phyloP scores from a whole-genome alignment of 2,888 invertebrate genomes.

The Ditula angustiorana region DNA sequence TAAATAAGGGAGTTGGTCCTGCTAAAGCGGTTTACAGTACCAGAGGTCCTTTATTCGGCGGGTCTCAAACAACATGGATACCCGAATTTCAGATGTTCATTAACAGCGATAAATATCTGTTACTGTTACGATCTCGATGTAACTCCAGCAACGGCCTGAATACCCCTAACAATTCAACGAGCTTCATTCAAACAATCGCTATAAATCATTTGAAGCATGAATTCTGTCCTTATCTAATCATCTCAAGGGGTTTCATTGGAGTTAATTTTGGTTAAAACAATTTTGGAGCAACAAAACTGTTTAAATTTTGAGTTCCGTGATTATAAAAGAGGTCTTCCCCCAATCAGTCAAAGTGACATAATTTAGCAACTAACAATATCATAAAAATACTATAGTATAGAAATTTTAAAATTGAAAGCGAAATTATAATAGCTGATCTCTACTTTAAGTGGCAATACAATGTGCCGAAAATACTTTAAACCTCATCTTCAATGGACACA shows the following conservation, averaged over 20 bases:
- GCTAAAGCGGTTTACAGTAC: no score
- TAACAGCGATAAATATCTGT: slow-evolving; percentile 31
- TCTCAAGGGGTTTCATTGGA: background rate
- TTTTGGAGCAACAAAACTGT: background rate
- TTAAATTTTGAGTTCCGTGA: background rate
- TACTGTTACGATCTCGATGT: slow-evolving; percentile 19
- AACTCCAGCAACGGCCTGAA: slow-evolving; percentile 7
- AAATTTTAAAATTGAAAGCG: no score
- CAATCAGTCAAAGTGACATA: no score
- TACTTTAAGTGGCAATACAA: no score
- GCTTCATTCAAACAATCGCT: slow-evolving; percentile 32
- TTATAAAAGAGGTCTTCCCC: no score
- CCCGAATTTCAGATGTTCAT: slow-evolving; percentile 26
- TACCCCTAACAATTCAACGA: slow-evolving; percentile 28
- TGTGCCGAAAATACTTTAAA: no score
- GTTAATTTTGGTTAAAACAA: slow-evolving; percentile 18
- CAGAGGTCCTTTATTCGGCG: background rate
- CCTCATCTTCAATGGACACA: no score
- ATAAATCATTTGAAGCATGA: slow-evolving; percentile 37
- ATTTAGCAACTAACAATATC: no score
- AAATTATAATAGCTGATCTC: no score
- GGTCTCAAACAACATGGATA: background rate
- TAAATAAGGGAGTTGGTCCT: no score
- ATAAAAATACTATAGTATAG: no score
- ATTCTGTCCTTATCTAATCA: slow-evolving; percentile 26